A percentile compares a stretch with the other conserved stretches of the same genome.
Conservation (phyloP, 2,113 vertebrate genomes). For the Chaetops frenatus region DNA sequence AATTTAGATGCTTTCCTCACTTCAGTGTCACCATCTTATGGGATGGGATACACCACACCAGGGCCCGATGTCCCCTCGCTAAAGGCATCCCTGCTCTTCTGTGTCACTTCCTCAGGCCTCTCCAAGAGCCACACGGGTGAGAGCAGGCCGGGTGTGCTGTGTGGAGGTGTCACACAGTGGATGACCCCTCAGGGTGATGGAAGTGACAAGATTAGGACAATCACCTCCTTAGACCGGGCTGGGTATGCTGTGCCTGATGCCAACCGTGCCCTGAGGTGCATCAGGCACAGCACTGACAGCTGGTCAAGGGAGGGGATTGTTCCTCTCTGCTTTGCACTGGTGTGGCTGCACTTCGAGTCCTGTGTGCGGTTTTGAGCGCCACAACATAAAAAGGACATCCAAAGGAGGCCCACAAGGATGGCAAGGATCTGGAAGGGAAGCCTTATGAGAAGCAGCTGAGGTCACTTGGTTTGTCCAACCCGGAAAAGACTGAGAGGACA, state of each 20-base stretch:
- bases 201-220: background rate
- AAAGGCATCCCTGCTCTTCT: no score
- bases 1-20: background rate
- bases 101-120: background rate
- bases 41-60: background rate
- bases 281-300: background rate
- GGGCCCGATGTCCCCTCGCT: rapidly evolving
- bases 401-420: background rate
- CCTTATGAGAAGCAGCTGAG: background rate
- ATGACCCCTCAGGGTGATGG: background rate
- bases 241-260: background rate
- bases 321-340: background rate
- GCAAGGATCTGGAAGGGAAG: background rate
- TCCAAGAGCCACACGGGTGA: background rate
- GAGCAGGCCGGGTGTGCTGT: background rate
- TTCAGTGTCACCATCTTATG: background rate
- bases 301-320: background rate
- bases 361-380: background rate
- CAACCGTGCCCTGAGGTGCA: background rate
- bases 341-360: rapidly evolving
- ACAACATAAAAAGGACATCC: no score
- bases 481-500: background rate
- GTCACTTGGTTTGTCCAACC: background rate
- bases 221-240: background rate
- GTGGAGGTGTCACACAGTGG: background rate